A percentile compares a stretch with the other conserved stretches of the same genome.
phyloP scores from a whole-genome alignment of 2,797 vertebrate species.

The Gallinago stenura region DNA sequence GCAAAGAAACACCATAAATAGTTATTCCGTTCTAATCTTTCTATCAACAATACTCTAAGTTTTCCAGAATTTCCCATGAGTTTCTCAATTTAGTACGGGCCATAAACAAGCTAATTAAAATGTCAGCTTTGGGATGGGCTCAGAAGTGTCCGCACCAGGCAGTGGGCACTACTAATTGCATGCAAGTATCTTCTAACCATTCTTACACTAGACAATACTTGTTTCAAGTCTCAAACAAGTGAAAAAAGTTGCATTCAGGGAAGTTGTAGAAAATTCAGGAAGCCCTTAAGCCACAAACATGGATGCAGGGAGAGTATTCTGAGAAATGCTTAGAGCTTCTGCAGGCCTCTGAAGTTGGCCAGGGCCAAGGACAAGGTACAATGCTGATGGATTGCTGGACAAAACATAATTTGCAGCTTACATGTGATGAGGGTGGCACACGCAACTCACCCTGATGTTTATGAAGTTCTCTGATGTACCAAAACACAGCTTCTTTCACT shows the following conservation, averaged over 20 bases:
- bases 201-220: background rate
- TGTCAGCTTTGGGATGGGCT: background rate
- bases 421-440: fast-evolving
- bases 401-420: background rate
- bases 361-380: background rate
- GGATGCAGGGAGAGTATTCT: background rate
- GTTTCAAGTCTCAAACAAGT: background rate
- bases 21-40: background rate
- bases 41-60: background rate
- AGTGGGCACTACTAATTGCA: background rate
- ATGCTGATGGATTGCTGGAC: background rate
- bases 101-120: background rate
- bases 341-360: background rate
- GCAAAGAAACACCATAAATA: background rate
- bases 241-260: background rate
- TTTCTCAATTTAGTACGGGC: background rate
- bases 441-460: background rate
- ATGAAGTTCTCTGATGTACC: background rate
- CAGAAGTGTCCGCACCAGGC: background rate
- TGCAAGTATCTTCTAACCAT: background rate
- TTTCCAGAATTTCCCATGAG: background rate
- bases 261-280: background rate
- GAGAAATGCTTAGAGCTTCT: background rate
- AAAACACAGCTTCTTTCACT: background rate
- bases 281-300: background rate